Evolutionary conservation across 2,113 vertebrate genomes (phyloP).

Genomic region (Plecotus auritus): DNA sequence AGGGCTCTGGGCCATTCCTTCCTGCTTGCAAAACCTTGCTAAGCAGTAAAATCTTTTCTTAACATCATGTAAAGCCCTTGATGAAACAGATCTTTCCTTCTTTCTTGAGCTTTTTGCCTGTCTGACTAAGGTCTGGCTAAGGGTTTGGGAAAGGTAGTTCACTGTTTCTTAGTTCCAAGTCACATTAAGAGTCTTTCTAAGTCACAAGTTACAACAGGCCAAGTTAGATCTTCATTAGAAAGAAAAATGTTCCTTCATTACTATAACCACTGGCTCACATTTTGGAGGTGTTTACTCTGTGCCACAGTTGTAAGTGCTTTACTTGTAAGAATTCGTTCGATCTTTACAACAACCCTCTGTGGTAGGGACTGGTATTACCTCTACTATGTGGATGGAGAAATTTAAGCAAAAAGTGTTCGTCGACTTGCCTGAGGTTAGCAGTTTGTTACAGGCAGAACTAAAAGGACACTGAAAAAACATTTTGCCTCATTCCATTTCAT

Average conservation of each 20-base stretch:
- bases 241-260: neutral
- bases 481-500: neutral
- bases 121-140: neutral
- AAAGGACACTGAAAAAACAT: neutral
- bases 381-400: neutral
- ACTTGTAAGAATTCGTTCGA: neutral
- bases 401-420: neutral
- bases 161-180: neutral
- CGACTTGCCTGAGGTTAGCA: neutral
- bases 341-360: neutral
- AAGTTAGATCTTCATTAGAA: fast-evolving
- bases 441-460: neutral
- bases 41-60: neutral
- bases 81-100: neutral
- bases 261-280: neutral
- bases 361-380: neutral
- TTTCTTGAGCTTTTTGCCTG: neutral
- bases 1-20: neutral
- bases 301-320: neutral
- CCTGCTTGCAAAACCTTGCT: neutral
- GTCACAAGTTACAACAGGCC: neutral
- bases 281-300: neutral
- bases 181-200: neutral
- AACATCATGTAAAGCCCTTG: neutral
- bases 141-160: neutral